Evolutionary conservation across 1,140 invertebrate genomes (phyloP).

Genomic region (Armadillidium nasatum): DNA sequence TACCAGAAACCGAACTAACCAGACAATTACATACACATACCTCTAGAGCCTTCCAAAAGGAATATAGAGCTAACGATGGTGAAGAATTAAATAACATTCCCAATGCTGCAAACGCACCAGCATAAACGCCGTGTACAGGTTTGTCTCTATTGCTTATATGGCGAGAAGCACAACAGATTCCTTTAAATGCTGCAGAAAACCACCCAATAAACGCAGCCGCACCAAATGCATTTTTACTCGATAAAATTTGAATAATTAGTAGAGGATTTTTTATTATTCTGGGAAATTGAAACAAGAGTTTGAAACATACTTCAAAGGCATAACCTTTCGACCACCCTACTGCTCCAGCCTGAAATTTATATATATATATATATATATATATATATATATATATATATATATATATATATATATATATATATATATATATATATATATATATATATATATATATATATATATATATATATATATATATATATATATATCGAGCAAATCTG

Average conservation of each 20-base stretch:
- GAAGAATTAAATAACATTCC: slow-evolving; percentile 7
- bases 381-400: slow-evolving; percentile 15
- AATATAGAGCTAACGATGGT: neutral
- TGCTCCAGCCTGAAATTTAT: neutral
- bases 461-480: slow-evolving; percentile 7
- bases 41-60: neutral
- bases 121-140: neutral
- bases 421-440: slow-evolving; percentile 11
- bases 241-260: neutral
- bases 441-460: neutral
- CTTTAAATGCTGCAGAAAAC: neutral
- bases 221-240: neutral
- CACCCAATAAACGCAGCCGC: neutral
- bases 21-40: neutral
- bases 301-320: neutral
- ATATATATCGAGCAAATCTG: too few species aligned
- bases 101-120: neutral
- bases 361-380: slow-evolving; percentile 9
- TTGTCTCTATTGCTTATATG: neutral
- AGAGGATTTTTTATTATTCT: neutral
- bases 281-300: neutral
- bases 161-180: neutral
- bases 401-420: slow-evolving; percentile 13
- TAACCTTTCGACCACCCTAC: neutral
- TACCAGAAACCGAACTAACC: too few species aligned